Percentiles rank a stretch among this genome's conserved stretches.
phyloP scores from a whole-genome alignment of 2,888 invertebrate species.

The Phalangium opilio region DNA sequence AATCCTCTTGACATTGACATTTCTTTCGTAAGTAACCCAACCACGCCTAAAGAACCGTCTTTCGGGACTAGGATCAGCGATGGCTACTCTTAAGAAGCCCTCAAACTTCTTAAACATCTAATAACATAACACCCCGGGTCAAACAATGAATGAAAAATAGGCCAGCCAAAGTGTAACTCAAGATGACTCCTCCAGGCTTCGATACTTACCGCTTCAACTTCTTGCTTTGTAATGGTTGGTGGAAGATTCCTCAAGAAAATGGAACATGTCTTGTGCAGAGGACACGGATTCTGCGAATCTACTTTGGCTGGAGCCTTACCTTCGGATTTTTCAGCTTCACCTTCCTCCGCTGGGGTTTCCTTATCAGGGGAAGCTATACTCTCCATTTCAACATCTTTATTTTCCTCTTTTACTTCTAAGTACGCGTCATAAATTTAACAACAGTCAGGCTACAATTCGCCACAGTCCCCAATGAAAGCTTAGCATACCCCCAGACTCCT shows the following conservation, averaged over 20 bases:
- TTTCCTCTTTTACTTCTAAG: constrained; percentile 12
- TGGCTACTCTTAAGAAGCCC: constrained; percentile 84
- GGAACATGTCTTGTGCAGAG: constrained; percentile 87
- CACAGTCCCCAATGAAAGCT: too few species aligned
- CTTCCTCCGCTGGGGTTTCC: constrained; percentile 2
- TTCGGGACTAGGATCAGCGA: constrained; percentile 94
- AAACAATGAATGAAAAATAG: neutral
- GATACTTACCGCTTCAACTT: constrained; percentile 73
- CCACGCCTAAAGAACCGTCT: constrained; percentile 90
- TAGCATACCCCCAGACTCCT: too few species aligned
- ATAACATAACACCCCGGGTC: neutral
- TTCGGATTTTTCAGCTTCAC: neutral
- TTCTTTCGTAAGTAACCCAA: constrained; percentile 93
- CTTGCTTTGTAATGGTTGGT: constrained; percentile 86
- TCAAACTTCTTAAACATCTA: constrained; percentile 72
- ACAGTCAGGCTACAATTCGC: too few species aligned
- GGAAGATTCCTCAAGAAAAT: constrained; percentile 92
- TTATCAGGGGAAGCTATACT: constrained; percentile 25
- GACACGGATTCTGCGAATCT: constrained; percentile 24
- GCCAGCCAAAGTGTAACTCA: neutral
- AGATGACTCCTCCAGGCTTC: too few species aligned
- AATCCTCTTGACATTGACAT: constrained; percentile 97
- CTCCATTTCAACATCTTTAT: constrained; percentile 19
- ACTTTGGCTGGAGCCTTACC: neutral
- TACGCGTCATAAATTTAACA: too few species aligned